Evolutionary conservation across 2,113 vertebrate genomes (phyloP).

Genomic region (Elgaria multicarinata): DNA sequence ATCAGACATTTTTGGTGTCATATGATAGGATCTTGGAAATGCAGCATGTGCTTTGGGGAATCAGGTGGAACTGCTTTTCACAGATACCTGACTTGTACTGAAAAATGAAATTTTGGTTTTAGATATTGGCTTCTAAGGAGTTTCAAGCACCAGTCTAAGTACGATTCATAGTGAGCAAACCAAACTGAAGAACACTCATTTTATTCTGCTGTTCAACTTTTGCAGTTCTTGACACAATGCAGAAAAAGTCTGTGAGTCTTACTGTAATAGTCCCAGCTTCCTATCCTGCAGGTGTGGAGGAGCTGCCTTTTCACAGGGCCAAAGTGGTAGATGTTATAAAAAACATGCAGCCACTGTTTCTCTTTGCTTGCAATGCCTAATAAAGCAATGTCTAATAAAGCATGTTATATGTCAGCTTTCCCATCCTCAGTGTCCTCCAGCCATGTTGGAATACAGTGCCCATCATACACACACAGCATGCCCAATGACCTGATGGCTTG

Average conservation of each 20-base stretch:
- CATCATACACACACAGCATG: no score
- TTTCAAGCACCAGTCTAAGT: neutral
- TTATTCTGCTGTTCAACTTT: slow-evolving; percentile 4
- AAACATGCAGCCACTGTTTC: neutral
- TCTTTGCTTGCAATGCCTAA: neutral
- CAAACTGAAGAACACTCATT: neutral
- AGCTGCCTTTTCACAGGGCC: neutral
- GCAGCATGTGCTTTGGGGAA: slow-evolving; percentile 37
- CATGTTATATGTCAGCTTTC: neutral
- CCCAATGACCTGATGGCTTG: no score
- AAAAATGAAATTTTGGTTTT: slow-evolving; percentile 34
- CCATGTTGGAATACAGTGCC: no score
- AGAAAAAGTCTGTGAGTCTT: neutral
- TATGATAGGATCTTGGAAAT: slow-evolving; percentile 61
- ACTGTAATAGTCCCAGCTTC: slow-evolving; percentile 12
- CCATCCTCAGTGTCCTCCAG: no score
- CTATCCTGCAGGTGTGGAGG: neutral
- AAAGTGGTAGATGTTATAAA: neutral
- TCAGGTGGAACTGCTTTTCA: slow-evolving; percentile 44
- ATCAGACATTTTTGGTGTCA: slow-evolving; percentile 60
- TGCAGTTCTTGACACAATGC: slow-evolving; percentile 29
- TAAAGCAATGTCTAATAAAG: neutral
- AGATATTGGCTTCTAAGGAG: neutral
- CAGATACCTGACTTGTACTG: slow-evolving; percentile 60
- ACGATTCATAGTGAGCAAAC: slow-evolving; percentile 6